Conservation (phyloP, 2,888 invertebrate species). For the Apamea monoglypha region DNA sequence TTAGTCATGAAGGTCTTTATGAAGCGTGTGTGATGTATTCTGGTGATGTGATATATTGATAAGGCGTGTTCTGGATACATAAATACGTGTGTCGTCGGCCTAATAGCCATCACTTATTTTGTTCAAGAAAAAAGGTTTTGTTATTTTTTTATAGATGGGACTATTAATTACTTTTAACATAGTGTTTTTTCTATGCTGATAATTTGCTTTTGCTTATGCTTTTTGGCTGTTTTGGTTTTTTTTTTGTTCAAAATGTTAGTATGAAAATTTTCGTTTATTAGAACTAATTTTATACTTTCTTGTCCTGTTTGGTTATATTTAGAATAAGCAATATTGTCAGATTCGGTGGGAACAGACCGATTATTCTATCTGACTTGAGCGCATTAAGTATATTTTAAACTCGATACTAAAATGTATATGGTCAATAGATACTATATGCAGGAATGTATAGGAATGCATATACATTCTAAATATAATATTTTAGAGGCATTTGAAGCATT, state of each 20-base stretch:
- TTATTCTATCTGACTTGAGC: no score
- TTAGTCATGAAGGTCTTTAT: conserved; percentile 63
- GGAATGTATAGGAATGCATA: no score
- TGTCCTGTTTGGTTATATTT: neutral
- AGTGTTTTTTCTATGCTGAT: neutral
- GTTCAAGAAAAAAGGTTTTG: conserved; percentile 26
- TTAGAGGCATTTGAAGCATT: no score
- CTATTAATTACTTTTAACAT: conserved; percentile 6
- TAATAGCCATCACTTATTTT: conserved; percentile 55
- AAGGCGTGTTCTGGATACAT: conserved; percentile 58
- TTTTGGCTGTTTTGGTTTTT: neutral
- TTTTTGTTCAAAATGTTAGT: neutral
- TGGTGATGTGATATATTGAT: conserved; percentile 63
- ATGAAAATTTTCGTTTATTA: neutral
- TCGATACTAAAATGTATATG: neutral
- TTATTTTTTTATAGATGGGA: conserved; percentile 6
- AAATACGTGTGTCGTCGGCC: conserved; percentile 57
- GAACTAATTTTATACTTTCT: neutral
- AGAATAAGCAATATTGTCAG: neutral
- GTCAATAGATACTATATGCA: no score
- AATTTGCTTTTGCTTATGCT: neutral
- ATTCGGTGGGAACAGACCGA: neutral
- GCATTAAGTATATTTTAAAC: neutral
- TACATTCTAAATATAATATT: no score
- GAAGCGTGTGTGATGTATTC: conserved; percentile 63